Percentiles rank a stretch among this genome's conserved stretches.
phyloP scores from a whole-genome alignment of 2,888 invertebrate species.

The Entomobrya multifasciata region DNA sequence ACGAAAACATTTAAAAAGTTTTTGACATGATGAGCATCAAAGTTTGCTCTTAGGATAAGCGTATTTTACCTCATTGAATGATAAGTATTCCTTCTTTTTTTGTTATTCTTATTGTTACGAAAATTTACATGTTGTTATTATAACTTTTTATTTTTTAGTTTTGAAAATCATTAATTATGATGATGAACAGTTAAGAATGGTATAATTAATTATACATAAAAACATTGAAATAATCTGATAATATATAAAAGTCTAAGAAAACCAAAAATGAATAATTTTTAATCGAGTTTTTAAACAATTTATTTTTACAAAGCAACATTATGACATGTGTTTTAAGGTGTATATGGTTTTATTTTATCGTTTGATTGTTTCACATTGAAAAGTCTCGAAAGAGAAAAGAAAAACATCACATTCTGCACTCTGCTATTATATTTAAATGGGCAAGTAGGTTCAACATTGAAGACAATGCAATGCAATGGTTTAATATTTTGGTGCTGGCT shows the following conservation, averaged over 20 bases:
- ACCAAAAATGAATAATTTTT: conserved; percentile 35
- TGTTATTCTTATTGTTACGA: background rate
- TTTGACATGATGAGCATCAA: too few relatives aligned
- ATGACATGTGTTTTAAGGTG: background rate
- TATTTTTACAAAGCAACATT: background rate
- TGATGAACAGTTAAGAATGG: background rate
- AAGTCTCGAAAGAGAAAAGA: background rate
- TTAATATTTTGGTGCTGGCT: conserved; percentile 9
- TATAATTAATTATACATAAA: background rate
- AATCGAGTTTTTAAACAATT: conserved; percentile 18
- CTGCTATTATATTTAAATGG: conserved; percentile 30
- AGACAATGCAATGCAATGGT: background rate
- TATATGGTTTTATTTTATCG: conserved; percentile 24
- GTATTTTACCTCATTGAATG: too few relatives aligned
- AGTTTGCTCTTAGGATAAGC: too few relatives aligned
- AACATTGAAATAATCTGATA: conserved; percentile 1
- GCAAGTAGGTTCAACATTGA: conserved; percentile 3
- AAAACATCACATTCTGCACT: conserved; percentile 78
- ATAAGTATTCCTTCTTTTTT: background rate
- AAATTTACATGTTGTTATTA: background rate
- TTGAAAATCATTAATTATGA: background rate
- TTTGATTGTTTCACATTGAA: too few relatives aligned
- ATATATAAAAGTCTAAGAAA: conserved; percentile 46
- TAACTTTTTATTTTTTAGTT: background rate
- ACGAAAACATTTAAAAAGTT: too few relatives aligned